Percentiles rank a stretch among this genome's conserved stretches.
Evolutionary conservation across 2,888 invertebrate species (phyloP).

Genomic region (Autographa pulchrina): DNA sequence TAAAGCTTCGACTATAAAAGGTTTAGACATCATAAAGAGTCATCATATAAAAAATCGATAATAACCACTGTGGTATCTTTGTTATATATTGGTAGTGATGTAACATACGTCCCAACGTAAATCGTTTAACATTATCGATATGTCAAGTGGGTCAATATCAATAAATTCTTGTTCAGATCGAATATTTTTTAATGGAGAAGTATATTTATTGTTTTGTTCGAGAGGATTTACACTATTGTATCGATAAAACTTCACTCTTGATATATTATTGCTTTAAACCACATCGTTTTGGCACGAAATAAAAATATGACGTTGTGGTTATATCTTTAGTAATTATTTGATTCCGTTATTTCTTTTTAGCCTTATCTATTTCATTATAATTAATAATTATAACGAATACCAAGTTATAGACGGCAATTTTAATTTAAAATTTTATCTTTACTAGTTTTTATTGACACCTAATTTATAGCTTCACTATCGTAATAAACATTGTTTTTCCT

Average conservation of each 20-base stretch:
- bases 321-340: too few relatives aligned
- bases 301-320: too few relatives aligned
- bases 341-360: too few relatives aligned
- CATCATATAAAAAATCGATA: background rate
- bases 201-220: background rate
- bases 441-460: too few relatives aligned
- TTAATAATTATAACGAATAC: too few relatives aligned
- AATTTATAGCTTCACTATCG: too few relatives aligned
- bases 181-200: constrained; percentile 2
- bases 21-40: background rate
- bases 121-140: constrained; percentile 4
- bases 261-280: background rate
- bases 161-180: constrained; percentile 5
- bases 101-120: background rate
- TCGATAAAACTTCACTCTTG: background rate
- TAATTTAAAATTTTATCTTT: too few relatives aligned
- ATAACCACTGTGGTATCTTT: background rate
- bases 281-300: background rate
- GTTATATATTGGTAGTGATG: background rate
- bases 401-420: too few relatives aligned
- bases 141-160: background rate
- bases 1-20: background rate
- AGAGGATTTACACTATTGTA: background rate
- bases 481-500: background rate
- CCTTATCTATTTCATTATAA: too few relatives aligned